Percentiles rank a stretch among this genome's conserved stretches.
phyloP scores from a whole-genome alignment of 2,888 invertebrate genomes.

The Dexiosoma caninum region DNA sequence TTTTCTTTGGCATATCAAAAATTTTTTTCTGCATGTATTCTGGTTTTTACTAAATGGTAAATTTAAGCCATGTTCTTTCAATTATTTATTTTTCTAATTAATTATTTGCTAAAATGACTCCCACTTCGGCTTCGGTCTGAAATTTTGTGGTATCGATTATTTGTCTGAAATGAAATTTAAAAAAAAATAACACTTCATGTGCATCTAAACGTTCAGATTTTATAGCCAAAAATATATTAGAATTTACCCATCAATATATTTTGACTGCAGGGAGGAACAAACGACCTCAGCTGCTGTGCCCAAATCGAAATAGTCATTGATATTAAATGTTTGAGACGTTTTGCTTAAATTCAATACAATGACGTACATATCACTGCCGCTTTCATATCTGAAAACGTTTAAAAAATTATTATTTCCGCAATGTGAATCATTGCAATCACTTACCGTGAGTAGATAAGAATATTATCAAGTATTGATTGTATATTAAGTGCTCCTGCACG shows the following conservation, averaged over 20 bases:
- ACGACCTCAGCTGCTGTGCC: slow-evolving; percentile 66
- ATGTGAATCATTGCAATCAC: not conserved
- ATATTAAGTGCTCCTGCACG: slow-evolving; percentile 65
- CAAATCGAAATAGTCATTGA: slow-evolving; percentile 70
- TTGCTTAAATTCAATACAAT: slow-evolving; percentile 79
- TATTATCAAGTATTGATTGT: slow-evolving; percentile 62
- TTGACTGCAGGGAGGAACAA: slow-evolving; percentile 68
- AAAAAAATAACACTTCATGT: too few species aligned
- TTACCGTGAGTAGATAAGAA: slow-evolving; percentile 68
- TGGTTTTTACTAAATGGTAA: too few species aligned
- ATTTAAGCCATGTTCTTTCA: too few species aligned
- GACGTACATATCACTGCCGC: slow-evolving; percentile 66
- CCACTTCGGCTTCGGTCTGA: slow-evolving; percentile 65
- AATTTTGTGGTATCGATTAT: slow-evolving; percentile 63
- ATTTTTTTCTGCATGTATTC: too few species aligned
- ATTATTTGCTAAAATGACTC: slow-evolving; percentile 63
- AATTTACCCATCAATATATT: slow-evolving; percentile 68
- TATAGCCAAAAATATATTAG: too few species aligned
- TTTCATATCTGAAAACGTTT: slow-evolving; percentile 11
- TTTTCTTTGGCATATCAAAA: too few species aligned
- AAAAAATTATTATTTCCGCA: not conserved
- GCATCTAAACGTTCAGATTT: too few species aligned
- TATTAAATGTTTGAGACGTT: slow-evolving; percentile 76
- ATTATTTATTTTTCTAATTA: not conserved
- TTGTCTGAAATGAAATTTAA: slow-evolving; percentile 59